Base-by-base conservation (phyloP, 2,113 vertebrate genomes). In the Polyodon spathula region DNA sequence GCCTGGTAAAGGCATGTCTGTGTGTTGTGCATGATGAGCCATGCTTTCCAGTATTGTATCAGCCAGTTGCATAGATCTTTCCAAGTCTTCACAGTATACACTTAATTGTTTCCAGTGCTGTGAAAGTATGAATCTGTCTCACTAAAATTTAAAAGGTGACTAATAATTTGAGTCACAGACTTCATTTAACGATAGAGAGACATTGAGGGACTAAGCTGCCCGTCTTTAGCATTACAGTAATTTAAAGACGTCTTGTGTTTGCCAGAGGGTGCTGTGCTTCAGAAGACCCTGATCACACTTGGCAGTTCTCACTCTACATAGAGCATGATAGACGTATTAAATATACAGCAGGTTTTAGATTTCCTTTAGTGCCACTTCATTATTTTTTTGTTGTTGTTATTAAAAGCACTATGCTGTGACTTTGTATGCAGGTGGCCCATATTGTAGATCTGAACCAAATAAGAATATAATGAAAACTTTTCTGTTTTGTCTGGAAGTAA, bases 71-170 rank as follows among this genome's bases (percentile, higher is more conserved):
- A n/a, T n/a, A n/a, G n/a, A 5, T 43, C 10, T 10, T 43, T 43
- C 42, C 10, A 10, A 5, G 11, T 50, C 46, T 50, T 50, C 10
- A 11, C 46, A 50, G 46, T 7, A 12, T n/a, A n/a, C n/a, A n/a
- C 11, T 50, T 50, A 14, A 14, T 50, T 1, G n/a, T 50, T 7
- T 50, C 46, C 46, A 12, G 46, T 5, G 46, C 7, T 50, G 46
- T 50, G 46, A 50, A 12, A 50, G n/a, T 50, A 50, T 50, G 46
- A 50, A 50, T 50, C 8, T 50, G 46, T 50, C 46, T 50, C 46
- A 4, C 46, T 50, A 7, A 50, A 14, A n/a, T 50, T 50, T 50
- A 12, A 12, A 50, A 50, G 46, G 8, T 50, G 46, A 50, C 46
- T 50, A n/a, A 50, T 50, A n/a, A 50, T 5, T 12, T 4, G 46